phyloP scores from a whole-genome alignment of 2,888 invertebrate genomes.

The Pristionchus maxplancki region DNA sequence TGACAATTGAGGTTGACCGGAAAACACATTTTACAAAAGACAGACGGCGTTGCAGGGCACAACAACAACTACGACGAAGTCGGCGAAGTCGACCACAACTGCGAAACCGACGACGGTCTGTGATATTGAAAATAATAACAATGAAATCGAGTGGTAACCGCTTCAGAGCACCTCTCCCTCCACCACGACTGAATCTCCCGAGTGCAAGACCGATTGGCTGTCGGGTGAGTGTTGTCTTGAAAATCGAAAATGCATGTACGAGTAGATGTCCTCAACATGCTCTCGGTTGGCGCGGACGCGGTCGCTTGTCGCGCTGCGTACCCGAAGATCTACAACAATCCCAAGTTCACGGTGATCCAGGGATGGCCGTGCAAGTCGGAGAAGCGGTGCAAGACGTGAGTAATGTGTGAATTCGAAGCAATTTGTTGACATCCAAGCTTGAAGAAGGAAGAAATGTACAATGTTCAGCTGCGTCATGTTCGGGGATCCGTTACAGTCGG shows the following conservation, averaged over 20 bases:
- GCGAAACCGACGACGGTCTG: background rate
- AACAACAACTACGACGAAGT: background rate
- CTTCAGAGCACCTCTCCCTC: background rate
- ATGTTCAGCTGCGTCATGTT: background rate
- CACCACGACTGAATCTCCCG: background rate
- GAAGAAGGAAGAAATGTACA: no score
- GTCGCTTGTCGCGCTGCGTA: background rate
- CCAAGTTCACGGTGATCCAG: constrained; percentile 2
- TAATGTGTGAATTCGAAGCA: no score
- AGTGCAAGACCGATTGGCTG: background rate
- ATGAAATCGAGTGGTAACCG: no score
- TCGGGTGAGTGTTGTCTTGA: no score
- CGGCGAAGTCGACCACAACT: background rate
- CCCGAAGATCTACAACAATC: background rate
- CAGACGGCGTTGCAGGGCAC: background rate
- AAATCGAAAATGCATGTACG: no score
- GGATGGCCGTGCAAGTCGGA: background rate
- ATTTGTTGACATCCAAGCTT: no score
- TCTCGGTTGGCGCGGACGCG: background rate
- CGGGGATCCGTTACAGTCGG: background rate
- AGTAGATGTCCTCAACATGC: background rate
- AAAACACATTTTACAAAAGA: background rate
- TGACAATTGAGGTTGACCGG: no score
- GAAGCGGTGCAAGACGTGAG: background rate
- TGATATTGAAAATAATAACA: background rate